Base-by-base conservation (phyloP, 2,888 invertebrate genomes). In the Zeuzera pyrina region DNA sequence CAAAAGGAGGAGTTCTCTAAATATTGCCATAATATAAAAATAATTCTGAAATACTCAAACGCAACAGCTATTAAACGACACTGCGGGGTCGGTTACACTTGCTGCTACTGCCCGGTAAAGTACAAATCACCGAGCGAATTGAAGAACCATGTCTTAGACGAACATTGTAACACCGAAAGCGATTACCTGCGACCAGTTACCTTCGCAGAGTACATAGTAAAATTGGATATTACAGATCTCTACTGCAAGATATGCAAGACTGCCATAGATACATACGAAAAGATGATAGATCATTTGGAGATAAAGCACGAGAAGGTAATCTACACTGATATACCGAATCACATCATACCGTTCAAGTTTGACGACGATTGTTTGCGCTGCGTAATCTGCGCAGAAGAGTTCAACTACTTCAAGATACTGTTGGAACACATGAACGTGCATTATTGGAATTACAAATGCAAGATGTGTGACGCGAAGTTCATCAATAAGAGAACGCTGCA, bases 251-350 rank as follows among this genome's bases (percentile, higher is more conserved):
- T 67, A 13, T 77, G 77, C 28, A 41, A 58, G 0, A 32, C 38
- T 1, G 32, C 39, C 14, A 41, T 73, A 0, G 43, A 52, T 1
- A 49, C 49, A 2, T 32, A 76, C 2, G 59, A 68, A 2, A 49
- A 49, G 2, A 35, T 73, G 8, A 60, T 69, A 45, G 50, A 59
- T 3, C 77, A 77, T 45, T 47, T 76, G 11, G 62, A 59, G 29
- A 38, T 29, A 0, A 49, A 48, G 0, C 72, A 76, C 16, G 49
- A 59, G 0, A 61, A 57, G 21, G 38, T 52, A 13, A 61, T 71
- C 32, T 61, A 68, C 41, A 53, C 57, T 15, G 63, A 70, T 30
- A 57, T 77, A 2, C 71, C 69, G 29, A 73, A 66, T 35, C 69
- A 72, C 29, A 63, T 76, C 6, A 16, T 74, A 19, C 64, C 66